phyloP scores from a whole-genome alignment of 2,888 invertebrate genomes.

The Zele albiditarsus region DNA sequence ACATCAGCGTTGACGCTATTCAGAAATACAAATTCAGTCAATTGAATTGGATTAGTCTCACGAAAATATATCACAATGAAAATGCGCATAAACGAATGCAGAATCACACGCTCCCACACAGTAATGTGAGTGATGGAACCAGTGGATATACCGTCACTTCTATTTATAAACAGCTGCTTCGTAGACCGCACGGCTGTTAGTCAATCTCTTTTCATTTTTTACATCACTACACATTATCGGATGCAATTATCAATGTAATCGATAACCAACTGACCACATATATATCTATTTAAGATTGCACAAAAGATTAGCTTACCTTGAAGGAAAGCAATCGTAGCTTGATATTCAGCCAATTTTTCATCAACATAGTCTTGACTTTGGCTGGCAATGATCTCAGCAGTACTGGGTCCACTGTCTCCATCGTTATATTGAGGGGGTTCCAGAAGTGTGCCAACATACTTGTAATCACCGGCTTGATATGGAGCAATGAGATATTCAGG shows the following conservation, averaged over 20 bases:
- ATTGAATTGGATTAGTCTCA: background rate
- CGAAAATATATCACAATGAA: background rate
- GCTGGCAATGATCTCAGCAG: slow-evolving; percentile 93
- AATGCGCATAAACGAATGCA: background rate
- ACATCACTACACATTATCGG: background rate
- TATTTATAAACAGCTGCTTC: slow-evolving; percentile 62
- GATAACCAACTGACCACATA: background rate
- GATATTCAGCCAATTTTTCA: slow-evolving; percentile 94
- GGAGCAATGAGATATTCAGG: slow-evolving; percentile 72
- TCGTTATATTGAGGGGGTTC: slow-evolving; percentile 83
- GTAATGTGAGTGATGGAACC: slow-evolving; percentile 64
- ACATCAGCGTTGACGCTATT: too few species aligned
- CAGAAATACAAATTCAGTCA: background rate
- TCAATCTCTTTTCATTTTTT: slow-evolving; percentile 50
- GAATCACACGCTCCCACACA: slow-evolving; percentile 36
- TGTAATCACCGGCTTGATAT: slow-evolving; percentile 77
- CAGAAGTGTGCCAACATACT: slow-evolving; percentile 84
- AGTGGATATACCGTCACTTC: slow-evolving; percentile 66
- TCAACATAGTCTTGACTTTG: slow-evolving; percentile 96
- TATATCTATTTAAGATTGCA: background rate
- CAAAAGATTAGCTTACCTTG: slow-evolving; percentile 74
- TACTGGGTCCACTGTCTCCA: slow-evolving; percentile 87
- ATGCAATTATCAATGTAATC: background rate
- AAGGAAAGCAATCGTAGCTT: slow-evolving; percentile 90
- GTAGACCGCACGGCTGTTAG: slow-evolving; percentile 41